A percentile compares a stretch with the other conserved stretches of the same genome.
phyloP scores from a whole-genome alignment of 2,888 invertebrate species.

The Aphidius colemani region DNA sequence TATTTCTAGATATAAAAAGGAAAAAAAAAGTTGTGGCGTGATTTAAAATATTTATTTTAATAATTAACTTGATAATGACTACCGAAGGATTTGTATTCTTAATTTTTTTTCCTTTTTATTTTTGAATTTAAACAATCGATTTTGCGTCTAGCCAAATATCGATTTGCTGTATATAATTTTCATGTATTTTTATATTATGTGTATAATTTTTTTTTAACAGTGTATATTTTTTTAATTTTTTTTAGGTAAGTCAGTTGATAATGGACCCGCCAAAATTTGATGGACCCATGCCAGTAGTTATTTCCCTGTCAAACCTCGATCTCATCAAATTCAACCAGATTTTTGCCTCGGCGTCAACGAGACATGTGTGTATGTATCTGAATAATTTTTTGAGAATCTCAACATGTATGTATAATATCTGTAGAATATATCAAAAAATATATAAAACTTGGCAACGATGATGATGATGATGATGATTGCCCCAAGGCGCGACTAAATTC shows the following conservation, averaged over 20 bases:
- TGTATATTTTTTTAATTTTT: too few relatives aligned
- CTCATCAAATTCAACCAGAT: conserved; percentile 22
- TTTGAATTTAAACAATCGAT: conserved; percentile 3
- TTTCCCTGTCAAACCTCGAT: conserved; percentile 43
- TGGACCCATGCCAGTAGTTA: conserved; percentile 35
- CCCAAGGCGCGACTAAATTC: neutral
- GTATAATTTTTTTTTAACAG: too few relatives aligned
- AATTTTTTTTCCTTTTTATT: conserved; percentile 5
- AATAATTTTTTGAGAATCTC: conserved; percentile 1
- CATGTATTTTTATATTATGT: too few relatives aligned
- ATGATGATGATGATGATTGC: conserved; percentile 5
- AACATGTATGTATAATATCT: conserved; percentile 11
- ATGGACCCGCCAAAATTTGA: conserved; percentile 21
- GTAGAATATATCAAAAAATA: neutral
- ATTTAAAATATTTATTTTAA: neutral
- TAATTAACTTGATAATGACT: conserved; percentile 18
- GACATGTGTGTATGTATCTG: neutral
- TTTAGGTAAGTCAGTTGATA: conserved; percentile 6
- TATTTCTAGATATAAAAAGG: neutral
- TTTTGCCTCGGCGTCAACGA: conserved; percentile 18
- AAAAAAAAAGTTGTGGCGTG: too few relatives aligned
- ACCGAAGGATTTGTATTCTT: neutral
- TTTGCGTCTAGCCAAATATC: conserved; percentile 21
- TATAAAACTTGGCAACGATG: too few relatives aligned
- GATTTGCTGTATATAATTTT: neutral